Evolutionary conservation across 2,797 vertebrate genomes (phyloP).

Genomic region (Neosilurus mollespiculum): DNA sequence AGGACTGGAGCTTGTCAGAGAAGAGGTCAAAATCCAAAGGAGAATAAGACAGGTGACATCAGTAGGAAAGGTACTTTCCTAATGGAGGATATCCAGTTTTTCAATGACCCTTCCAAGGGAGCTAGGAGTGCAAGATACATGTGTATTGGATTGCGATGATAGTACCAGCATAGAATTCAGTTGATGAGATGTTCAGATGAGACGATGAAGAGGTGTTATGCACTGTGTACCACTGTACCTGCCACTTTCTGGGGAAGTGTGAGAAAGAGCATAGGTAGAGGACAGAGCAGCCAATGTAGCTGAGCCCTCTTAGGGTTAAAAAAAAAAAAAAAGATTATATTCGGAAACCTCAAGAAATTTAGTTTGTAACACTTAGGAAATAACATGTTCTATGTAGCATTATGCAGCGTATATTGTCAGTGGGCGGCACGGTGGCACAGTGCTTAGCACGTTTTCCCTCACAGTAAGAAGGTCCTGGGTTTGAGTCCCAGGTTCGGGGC

Average conservation of each 20-base stretch:
- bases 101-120: neutral
- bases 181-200: neutral
- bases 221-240: neutral
- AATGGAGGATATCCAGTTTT: neutral
- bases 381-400: neutral
- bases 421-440: too few relatives aligned
- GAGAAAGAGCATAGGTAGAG: neutral
- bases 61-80: conserved; percentile 11
- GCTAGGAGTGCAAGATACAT: neutral
- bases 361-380: neutral
- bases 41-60: conserved; percentile 4
- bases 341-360: neutral
- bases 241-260: neutral
- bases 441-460: too few relatives aligned
- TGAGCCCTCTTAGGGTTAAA: neutral
- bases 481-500: too few relatives aligned
- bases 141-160: neutral
- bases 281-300: neutral
- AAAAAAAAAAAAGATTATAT: neutral
- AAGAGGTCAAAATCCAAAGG: neutral
- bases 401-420: neutral
- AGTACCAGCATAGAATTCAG: neutral
- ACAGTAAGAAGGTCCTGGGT: too few relatives aligned
- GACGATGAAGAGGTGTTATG: neutral
- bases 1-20: conserved; percentile 1